A percentile compares a stretch with the other conserved stretches of the same genome.
phyloP scores from a whole-genome alignment of 2,113 vertebrate genomes.

The Eudorcas thomsonii region DNA sequence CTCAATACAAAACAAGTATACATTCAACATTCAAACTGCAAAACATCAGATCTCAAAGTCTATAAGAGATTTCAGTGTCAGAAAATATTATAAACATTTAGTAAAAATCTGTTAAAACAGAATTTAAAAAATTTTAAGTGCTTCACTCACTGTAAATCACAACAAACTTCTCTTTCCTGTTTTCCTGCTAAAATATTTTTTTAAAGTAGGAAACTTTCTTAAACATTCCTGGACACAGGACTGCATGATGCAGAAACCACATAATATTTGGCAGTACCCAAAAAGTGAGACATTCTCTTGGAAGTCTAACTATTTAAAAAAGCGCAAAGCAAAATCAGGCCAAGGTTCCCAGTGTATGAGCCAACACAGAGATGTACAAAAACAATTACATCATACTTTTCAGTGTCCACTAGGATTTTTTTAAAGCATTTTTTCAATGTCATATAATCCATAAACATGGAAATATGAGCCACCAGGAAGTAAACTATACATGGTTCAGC shows the following conservation, averaged over 20 bases:
- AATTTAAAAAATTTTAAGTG: neutral
- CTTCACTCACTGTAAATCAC: neutral
- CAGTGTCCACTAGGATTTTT: neutral
- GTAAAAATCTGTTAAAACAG: neutral
- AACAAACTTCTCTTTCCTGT: slow-evolving; percentile 11
- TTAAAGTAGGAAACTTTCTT: neutral
- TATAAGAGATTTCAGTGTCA: neutral
- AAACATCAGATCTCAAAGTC: neutral
- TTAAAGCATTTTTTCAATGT: neutral
- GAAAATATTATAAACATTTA: neutral
- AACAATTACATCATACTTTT: slow-evolving; percentile 42
- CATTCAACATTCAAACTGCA: neutral
- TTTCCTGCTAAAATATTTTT: slow-evolving; percentile 16
- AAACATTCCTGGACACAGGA: neutral
- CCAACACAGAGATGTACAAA: slow-evolving; percentile 39
- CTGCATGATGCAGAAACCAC: slow-evolving; percentile 20
- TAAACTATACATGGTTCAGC: neutral
- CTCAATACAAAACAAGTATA: neutral
- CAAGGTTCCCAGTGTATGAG: neutral
- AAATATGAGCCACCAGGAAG: slow-evolving; percentile 12
- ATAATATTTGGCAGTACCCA: neutral
- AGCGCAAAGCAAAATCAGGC: neutral
- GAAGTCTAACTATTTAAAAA: neutral
- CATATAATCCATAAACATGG: neutral
- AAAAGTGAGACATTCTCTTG: slow-evolving; percentile 20